Percentiles rank a stretch among this genome's conserved stretches.
Conservation (phyloP, 2,888 invertebrate genomes). For the Rhimphoctona megacephalus region DNA sequence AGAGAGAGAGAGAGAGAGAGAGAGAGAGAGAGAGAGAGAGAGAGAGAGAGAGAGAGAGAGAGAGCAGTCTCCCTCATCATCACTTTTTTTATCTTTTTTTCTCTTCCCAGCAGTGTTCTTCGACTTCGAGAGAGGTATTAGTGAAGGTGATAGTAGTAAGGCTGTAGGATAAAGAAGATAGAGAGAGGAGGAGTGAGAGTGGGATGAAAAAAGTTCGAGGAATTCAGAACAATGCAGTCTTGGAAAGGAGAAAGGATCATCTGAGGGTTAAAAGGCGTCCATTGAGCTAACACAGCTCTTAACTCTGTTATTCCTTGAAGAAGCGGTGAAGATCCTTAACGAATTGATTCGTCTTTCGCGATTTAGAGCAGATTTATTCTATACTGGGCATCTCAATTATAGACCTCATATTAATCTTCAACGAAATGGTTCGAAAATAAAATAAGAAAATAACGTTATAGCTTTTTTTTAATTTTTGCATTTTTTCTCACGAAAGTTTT, state of each 20-base stretch:
- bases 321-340: slow-evolving; percentile 28
- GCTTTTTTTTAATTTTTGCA: neutral
- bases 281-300: slow-evolving; percentile 33
- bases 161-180: neutral
- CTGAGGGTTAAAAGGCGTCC: slow-evolving; percentile 46
- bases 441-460: neutral
- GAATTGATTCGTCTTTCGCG: slow-evolving; percentile 50
- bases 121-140: slow-evolving; percentile 19
- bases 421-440: neutral
- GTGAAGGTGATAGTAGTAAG: slow-evolving; percentile 5
- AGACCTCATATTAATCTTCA: neutral
- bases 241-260: slow-evolving; percentile 31
- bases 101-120: slow-evolving; percentile 25
- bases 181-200: neutral
- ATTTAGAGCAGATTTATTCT: slow-evolving; percentile 34
- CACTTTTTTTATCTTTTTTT: slow-evolving; percentile 38
- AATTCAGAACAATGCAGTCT: slow-evolving; percentile 32
- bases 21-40: neutral
- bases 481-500: neutral
- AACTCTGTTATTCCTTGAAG: slow-evolving; percentile 11
- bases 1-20: neutral
- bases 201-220: slow-evolving; percentile 20
- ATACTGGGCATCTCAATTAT: slow-evolving; percentile 27
- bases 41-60: neutral
- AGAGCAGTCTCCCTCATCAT: slow-evolving; percentile 14